Conservation (phyloP, 1,140 invertebrate species). For the Drosophila elegans region DNA sequence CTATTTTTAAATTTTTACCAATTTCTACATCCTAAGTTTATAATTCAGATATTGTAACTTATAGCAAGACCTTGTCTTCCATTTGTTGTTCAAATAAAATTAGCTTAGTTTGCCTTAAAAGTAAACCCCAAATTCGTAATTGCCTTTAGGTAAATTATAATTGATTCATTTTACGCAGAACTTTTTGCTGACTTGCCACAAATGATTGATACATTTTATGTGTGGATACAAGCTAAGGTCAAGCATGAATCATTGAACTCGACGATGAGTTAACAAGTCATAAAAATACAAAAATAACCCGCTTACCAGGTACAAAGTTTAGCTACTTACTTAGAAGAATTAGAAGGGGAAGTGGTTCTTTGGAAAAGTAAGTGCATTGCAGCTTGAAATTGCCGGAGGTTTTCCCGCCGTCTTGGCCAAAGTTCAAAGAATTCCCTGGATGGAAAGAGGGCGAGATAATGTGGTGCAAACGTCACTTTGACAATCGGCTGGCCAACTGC, state of each 20-base stretch:
- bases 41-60: too few relatives aligned
- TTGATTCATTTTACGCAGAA: conserved; percentile 34
- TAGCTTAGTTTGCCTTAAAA: too few relatives aligned
- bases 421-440: conserved; percentile 64
- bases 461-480: conserved; percentile 66
- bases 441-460: conserved; percentile 45
- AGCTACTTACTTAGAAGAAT: not conserved
- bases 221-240: conserved; percentile 3
- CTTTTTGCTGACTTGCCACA: conserved; percentile 29
- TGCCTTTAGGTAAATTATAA: conserved; percentile 5
- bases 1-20: too few relatives aligned
- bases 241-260: conserved; percentile 33
- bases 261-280: conserved; percentile 18
- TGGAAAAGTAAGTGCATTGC: not conserved
- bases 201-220: conserved; percentile 37
- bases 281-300: conserved; percentile 35
- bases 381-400: too few relatives aligned
- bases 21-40: too few relatives aligned
- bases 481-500: conserved; percentile 38
- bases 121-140: not conserved
- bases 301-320: conserved; percentile 10
- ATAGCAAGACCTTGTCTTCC: too few relatives aligned
- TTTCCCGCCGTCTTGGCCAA: conserved; percentile 22
- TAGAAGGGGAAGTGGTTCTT: not conserved
- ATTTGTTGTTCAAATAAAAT: too few relatives aligned